Percentiles rank a stretch among this genome's conserved stretches.
phyloP scores from a whole-genome alignment of 2,797 vertebrate genomes.

The Micromesistius poutassou region DNA sequence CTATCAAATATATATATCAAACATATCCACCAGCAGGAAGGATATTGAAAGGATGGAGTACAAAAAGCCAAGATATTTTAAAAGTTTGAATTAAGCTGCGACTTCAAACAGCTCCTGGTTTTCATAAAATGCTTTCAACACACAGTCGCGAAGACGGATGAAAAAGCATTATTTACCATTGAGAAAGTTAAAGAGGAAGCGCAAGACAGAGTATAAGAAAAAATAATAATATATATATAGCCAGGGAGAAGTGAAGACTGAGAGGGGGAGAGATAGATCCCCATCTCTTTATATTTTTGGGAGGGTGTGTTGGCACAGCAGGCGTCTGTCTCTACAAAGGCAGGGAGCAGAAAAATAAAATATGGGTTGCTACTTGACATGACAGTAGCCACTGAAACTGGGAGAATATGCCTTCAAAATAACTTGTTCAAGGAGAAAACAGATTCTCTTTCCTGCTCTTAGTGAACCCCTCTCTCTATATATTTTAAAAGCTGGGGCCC shows the following conservation, averaged over 20 bases:
- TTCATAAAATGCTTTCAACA: slow-evolving; percentile 62
- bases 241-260: background rate
- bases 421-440: slow-evolving; percentile 43
- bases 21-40: slow-evolving; percentile 57
- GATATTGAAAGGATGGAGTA: slow-evolving; percentile 22
- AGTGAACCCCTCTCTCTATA: slow-evolving; percentile 30
- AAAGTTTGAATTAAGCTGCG: slow-evolving; percentile 49
- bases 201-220: background rate
- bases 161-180: slow-evolving; percentile 74
- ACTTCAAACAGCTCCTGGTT: slow-evolving; percentile 64
- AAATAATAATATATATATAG: background rate
- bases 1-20: slow-evolving; percentile 65
- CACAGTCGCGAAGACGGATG: slow-evolving; percentile 48
- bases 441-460: slow-evolving; percentile 31
- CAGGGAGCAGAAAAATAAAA: slow-evolving; percentile 48
- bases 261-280: slow-evolving; percentile 32
- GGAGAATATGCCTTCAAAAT: slow-evolving; percentile 58
- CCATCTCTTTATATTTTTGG: slow-evolving; percentile 18
- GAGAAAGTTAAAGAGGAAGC: slow-evolving; percentile 30
- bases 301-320: slow-evolving; percentile 12
- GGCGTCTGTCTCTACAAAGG: slow-evolving; percentile 15
- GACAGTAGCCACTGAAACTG: slow-evolving; percentile 53
- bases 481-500: slow-evolving; percentile 20
- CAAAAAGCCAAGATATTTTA: slow-evolving; percentile 53
- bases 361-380: slow-evolving; percentile 53